Evolutionary conservation across 2,888 invertebrate species (phyloP), one percentile per base, ranked within the genome.

Genomic region (Melanostoma scalare): DNA sequence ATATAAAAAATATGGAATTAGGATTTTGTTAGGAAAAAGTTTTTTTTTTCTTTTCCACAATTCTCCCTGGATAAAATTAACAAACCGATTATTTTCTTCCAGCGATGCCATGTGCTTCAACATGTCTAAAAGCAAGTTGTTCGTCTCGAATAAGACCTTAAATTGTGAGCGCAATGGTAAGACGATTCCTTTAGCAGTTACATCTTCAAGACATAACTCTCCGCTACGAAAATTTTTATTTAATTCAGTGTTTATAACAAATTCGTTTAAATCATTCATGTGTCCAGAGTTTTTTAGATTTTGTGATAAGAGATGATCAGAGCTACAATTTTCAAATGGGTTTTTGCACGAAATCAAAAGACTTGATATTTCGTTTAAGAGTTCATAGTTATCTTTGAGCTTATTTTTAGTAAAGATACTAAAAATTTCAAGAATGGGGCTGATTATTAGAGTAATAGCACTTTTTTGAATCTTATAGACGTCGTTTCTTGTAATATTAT

Each of bases 1-100:
- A 9, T 56, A 77, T 36, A 77, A 48, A 35, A 38, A 69, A 56
- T 52, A 60, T 60, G 71, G 60, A 40, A 71, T 50, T 4, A 60
- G 31, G 2, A 5, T 42, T 50, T 33, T 50, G 31, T 33, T 33
- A 9, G 50, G 33, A 33, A 31, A 50, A 6, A 33, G 9, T 9
- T 33, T 50, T 9, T 6, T 33, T 9, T 33, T 50, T 9, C 3
- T 33, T 31, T 50, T 50, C 31, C 33, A 31, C 9, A 50, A 33
- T 33, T 50, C 33, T 31, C 9, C 31, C 9, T 50, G 9, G 3
- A 42, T n/a, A 42, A 50, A 50, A 50, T 50, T 50, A 33, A 33
- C 31, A 4, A 50, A 50, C 31, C 8, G 31, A 33, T 50, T 10
- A 50, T 8, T 50, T 50, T 9, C 9, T 50, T 50, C 31, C 33